phyloP scores from a whole-genome alignment of 2,888 invertebrate genomes.

The Troilus luridus region DNA sequence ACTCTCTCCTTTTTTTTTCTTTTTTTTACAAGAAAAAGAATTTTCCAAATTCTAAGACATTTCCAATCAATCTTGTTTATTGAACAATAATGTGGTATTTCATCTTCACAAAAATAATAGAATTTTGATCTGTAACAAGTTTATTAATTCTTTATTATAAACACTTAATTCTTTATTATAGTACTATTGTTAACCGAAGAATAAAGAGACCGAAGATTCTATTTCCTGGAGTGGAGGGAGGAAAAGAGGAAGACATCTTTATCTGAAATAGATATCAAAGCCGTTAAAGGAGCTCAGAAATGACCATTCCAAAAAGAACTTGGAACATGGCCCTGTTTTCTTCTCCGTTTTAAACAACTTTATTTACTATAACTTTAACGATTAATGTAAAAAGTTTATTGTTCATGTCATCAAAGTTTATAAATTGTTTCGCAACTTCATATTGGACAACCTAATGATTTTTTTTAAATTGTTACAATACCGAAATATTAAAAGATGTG shows the following conservation, averaged over 20 bases:
- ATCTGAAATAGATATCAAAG: conserved; percentile 32
- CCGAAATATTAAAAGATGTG: too few relatives aligned
- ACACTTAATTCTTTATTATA: not conserved
- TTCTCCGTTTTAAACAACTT: not conserved
- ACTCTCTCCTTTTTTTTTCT: too few relatives aligned
- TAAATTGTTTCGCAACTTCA: too few relatives aligned
- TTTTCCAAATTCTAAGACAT: too few relatives aligned
- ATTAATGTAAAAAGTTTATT: not conserved
- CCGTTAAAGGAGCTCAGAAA: conserved; percentile 27
- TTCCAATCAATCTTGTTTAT: too few relatives aligned
- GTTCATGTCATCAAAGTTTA: not conserved
- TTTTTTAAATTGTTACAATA: too few relatives aligned
- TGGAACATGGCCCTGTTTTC: conserved; percentile 5
- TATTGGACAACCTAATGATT: too few relatives aligned
- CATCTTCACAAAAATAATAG: too few relatives aligned
- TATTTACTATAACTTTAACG: not conserved
- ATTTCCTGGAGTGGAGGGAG: not conserved
- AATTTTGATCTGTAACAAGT: not conserved
- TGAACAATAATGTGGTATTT: too few relatives aligned
- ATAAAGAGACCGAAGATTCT: not conserved
- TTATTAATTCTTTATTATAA: not conserved
- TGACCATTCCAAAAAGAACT: conserved; percentile 27
- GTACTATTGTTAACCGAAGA: not conserved
- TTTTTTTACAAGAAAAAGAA: too few relatives aligned
- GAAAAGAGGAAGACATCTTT: not conserved